Base-by-base conservation (phyloP, 1,140 invertebrate genomes). In the Pristionchus pacificus region DNA sequence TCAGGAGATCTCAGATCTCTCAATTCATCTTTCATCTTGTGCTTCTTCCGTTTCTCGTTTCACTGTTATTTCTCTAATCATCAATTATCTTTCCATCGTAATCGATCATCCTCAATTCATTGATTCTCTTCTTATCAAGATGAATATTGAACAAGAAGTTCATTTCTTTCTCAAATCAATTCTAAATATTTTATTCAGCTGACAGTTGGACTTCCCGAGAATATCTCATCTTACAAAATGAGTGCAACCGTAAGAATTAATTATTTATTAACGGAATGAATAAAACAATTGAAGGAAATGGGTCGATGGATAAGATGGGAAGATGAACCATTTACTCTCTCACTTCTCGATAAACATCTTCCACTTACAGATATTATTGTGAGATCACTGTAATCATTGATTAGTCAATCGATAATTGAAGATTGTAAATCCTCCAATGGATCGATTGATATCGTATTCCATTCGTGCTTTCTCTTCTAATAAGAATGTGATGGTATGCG, bases 361-460 rank as follows among this genome's bases (percentile, higher is more conserved):
- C 27, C 49, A 38, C 49, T 72, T n/a, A 58, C 28, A 19, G 58
- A 72, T 61, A 59, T 72, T 13, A 72, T 72, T 32, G 70, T 69
- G 10, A 13, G 25, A 59, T 0, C 2, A 59, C 19, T n/a, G 38
- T 27, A 15, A 29, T 29, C 30, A 1, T 19, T 49, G 6, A 10
- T 49, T 49, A 58, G 25, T 2, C 29, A 25, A 49, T 33, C 27
- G 10, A 24, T 3, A 2, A 10, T 31, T 69, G n/a, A 24, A 69
- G 67, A 63, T 72, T 59, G 70, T 72, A 13, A 65, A 55, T 30
- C 70, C 70, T 0, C 19, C 29, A 28, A 65, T 72, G 29, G 70
- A 72, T 59, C 63, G 70, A 31, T 31, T 72, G 13, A 30, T 72
- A 19, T 64, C 59, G 33, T 72, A 59, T 55, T 55, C 63, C 25